A percentile compares a stretch with the other conserved stretches of the same genome.
Evolutionary conservation across 2,113 vertebrate species (phyloP).

Genomic region (Chauna torquata): DNA sequence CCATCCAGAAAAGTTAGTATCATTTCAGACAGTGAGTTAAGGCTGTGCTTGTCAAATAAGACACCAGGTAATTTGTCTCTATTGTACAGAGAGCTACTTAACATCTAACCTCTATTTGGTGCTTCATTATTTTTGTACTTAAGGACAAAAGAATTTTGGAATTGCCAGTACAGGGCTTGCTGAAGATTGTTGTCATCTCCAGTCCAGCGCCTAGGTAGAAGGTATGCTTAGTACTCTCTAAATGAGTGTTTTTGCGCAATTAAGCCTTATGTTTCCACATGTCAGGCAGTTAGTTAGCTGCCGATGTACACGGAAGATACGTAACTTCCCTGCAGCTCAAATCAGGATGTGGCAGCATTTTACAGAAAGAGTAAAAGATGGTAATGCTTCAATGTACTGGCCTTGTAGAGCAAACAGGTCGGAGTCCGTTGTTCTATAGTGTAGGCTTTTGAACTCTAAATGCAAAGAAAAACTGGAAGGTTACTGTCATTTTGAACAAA

Average conservation of each 20-base stretch:
- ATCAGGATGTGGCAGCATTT: accelerated
- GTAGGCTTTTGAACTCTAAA: background rate
- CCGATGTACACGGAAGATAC: background rate
- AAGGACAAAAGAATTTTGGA: background rate
- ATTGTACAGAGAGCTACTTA: background rate
- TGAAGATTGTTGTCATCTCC: background rate
- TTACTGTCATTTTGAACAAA: background rate
- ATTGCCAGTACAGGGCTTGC: background rate
- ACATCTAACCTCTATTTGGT: background rate
- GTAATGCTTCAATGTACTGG: background rate
- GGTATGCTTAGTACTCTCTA: too few species aligned
- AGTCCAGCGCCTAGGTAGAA: background rate
- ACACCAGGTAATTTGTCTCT: background rate
- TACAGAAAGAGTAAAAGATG: background rate
- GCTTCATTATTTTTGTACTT: background rate
- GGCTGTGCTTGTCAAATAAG: background rate
- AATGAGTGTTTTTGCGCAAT: background rate
- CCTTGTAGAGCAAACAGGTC: background rate
- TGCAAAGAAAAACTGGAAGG: background rate
- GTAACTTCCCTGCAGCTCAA: background rate
- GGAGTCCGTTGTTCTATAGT: background rate
- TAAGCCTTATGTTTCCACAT: background rate
- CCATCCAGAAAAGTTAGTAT: background rate
- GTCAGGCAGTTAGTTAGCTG: background rate
- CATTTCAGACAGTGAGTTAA: background rate